Base-by-base conservation (phyloP, 35 echinoderm and acorn worm genomes). In the Acanthaster planci region DNA sequence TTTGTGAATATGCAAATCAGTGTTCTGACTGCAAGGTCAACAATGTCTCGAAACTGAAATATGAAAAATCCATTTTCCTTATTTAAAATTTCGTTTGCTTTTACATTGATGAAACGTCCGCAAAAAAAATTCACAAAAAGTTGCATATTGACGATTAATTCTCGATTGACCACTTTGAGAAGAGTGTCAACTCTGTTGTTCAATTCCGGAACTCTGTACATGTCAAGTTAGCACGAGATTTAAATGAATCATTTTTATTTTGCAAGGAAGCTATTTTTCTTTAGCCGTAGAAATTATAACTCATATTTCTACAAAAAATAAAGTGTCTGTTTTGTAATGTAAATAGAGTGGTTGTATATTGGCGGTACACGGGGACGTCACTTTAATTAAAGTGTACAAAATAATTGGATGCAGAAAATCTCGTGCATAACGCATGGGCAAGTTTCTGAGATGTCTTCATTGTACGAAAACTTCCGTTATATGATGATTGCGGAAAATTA, bases 31-130 rank as follows among this genome's bases (percentile, higher is more conserved):
- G 12, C 42, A 47, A 47, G 42, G 42, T 47, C 42, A 47, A n/a
- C n/a, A n/a, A 47, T 47, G 42, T 6, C n/a, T 67, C 34, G 64
- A 72, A 72, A 72, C 64, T 72, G 64, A 72, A 72, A 72, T 72
- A 72, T 72, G 10, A n/a, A 31, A 30, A 21, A 35, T 31, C 64
- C 64, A 29, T 31, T 72, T 72, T 72, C 64, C 64, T 72, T 72
- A 29, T 72, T 72, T 72, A 3, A 30, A 2, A 27, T 31, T 72
- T 72, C 30, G 34, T 72, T 34, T 72, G n/a, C 0, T 22, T 67
- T 67, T 67, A 21, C 5, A n/a, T n/a, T n/a, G n/a, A n/a, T n/a
- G n/a, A n/a, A 72, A 30, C 42, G 12, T 47, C 42, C 42, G 42
- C 42, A 4, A 6, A 47, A 6, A 4, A 47, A 47, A 30, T 72